Conservation (phyloP, 2,888 invertebrate species). For the Caenorhabditis sp. region DNA sequence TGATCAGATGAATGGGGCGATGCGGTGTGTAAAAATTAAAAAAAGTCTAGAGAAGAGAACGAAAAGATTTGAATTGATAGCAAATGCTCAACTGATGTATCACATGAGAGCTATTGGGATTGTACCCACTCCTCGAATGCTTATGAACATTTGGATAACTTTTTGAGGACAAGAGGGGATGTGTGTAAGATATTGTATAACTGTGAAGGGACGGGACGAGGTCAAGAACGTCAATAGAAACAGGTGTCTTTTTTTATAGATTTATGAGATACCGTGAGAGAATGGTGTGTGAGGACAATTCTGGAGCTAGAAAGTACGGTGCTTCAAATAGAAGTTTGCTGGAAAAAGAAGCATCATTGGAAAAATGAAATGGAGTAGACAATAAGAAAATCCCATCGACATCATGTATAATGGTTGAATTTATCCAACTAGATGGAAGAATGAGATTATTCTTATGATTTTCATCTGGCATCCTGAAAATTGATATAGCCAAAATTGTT, state of each 20-base stretch:
- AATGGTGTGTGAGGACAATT: background rate
- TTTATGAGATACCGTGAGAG: background rate
- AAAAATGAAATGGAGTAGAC: slow-evolving; percentile 7
- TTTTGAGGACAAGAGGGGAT: background rate
- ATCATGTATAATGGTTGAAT: background rate
- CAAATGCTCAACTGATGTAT: background rate
- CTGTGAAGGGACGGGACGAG: no score
- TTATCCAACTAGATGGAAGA: background rate
- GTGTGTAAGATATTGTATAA: background rate
- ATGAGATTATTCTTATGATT: background rate
- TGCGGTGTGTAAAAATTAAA: slow-evolving; percentile 19
- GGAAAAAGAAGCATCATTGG: background rate
- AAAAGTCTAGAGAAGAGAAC: slow-evolving; percentile 1
- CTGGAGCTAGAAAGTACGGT: slow-evolving; percentile 1
- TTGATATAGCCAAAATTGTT: background rate
- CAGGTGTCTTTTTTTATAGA: slow-evolving; percentile 1
- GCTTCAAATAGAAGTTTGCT: slow-evolving; percentile 2
- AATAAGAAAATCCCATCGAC: slow-evolving; percentile 6
- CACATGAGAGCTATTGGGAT: background rate
- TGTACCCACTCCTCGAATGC: background rate
- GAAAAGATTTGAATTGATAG: background rate
- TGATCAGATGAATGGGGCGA: slow-evolving; percentile 44
- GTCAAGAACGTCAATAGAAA: background rate
- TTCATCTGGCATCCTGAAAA: background rate
- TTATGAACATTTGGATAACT: slow-evolving; percentile 14